Evolutionary conservation across 1,140 invertebrate species (phyloP).

Genomic region (Sycophaga agraensis): DNA sequence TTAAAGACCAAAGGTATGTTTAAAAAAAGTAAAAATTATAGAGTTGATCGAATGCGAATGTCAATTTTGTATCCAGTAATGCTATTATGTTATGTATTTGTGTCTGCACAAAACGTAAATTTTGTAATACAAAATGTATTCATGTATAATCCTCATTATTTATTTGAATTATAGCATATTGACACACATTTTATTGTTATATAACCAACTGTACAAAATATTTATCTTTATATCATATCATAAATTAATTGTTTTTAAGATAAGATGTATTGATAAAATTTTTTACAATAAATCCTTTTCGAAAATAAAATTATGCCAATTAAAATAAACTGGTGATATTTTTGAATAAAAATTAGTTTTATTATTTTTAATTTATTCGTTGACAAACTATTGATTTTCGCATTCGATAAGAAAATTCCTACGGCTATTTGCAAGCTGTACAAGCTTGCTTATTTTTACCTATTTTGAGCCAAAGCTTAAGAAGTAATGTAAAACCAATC

Average conservation of each 20-base stretch:
- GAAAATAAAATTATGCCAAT: not conserved
- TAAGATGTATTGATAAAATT: not conserved
- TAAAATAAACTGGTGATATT: not conserved
- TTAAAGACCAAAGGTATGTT: not conserved
- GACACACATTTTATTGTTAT: not conserved
- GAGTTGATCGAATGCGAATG: not conserved
- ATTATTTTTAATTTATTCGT: not conserved
- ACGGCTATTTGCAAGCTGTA: conserved; percentile 6
- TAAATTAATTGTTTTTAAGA: not conserved
- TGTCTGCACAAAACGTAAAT: not conserved
- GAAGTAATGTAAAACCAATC: conserved; percentile 11
- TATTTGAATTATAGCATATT: no score
- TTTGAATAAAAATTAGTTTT: not conserved
- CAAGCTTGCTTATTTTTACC: not conserved
- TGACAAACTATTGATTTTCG: not conserved
- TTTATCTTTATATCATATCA: not conserved
- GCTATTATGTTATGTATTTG: not conserved
- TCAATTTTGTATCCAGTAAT: not conserved
- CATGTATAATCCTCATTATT: not conserved
- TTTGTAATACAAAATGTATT: not conserved
- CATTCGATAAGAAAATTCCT: not conserved
- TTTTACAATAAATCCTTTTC: not conserved
- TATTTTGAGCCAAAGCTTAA: conserved; percentile 8
- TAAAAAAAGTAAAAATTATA: conserved; percentile 7
- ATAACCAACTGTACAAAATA: not conserved